Conservation (phyloP, 2,888 invertebrate genomes). For the Maniola hyperantus region DNA sequence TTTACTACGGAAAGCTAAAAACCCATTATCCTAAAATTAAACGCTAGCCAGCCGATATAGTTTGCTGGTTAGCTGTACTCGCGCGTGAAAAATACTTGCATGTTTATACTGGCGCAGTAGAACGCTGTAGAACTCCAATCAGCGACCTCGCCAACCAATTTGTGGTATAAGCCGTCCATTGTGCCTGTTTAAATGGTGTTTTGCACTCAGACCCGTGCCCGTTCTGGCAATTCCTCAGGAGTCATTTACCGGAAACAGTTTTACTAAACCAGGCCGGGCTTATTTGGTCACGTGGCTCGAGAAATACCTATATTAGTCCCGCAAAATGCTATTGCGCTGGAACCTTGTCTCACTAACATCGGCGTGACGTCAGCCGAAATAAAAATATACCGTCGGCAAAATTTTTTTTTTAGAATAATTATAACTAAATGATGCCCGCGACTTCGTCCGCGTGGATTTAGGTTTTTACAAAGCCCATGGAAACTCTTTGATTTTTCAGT, state of each 20-base stretch:
- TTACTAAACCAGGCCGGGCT: background rate
- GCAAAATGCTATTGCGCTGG: too few species aligned
- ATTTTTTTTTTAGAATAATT: too few species aligned
- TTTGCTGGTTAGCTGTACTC: constrained; percentile 13
- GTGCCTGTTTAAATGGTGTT: constrained; percentile 26
- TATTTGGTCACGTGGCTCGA: too few species aligned
- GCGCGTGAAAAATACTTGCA: constrained; percentile 29
- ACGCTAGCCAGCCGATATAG: background rate
- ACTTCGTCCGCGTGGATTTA: too few species aligned
- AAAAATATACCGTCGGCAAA: too few species aligned
- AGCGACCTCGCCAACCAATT: constrained; percentile 48
- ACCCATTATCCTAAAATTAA: constrained; percentile 3
- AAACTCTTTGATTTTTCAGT: too few species aligned
- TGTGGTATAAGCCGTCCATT: constrained; percentile 43
- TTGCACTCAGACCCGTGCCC: background rate
- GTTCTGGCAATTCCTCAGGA: constrained; percentile 14
- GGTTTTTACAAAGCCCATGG: too few species aligned
- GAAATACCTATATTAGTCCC: too few species aligned
- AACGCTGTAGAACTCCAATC: constrained; percentile 51
- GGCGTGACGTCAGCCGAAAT: too few species aligned
- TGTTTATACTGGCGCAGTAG: constrained; percentile 35
- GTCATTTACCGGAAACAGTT: background rate
- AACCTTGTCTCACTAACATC: too few species aligned
- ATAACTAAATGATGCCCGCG: too few species aligned
- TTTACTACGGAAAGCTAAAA: too few species aligned